Base-by-base conservation (phyloP, 2,888 invertebrate species). In the Caenorhabditis afra region DNA sequence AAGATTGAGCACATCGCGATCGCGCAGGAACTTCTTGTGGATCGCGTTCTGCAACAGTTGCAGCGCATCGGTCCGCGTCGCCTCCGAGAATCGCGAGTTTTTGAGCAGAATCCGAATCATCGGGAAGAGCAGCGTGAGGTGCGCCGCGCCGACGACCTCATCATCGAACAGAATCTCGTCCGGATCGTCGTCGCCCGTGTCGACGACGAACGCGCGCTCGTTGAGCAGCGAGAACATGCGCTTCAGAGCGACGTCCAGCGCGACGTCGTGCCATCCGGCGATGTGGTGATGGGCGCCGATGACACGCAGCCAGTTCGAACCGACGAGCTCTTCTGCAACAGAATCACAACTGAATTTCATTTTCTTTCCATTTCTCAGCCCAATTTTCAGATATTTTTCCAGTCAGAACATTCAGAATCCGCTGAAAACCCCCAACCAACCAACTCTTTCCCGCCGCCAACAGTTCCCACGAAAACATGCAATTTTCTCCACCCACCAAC, bases 271-370 rank as follows among this genome's bases (percentile, higher is more conserved):
- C 87, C 87, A 87, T 50, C 79, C 77, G 3, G 68, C 53, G 37
- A 81, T 76, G 12, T 81, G 62, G 73, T 82, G 80, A 12, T 82
- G 64, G 44, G 86, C 79, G n/a, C 82, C 86, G 16, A 87, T 66
- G 3, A 84, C 83, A 8, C 88, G 82, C 41, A 89, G 81, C 61
- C 86, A 83, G 11, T 79, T 66, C 67, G 83, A 83, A 18, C 84
- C 86, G 22, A 87, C 83, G 18, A 86, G 71, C 41, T 88, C 86
- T 58, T 85, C 87, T 87, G 66, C 41, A 78, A 79, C n/a, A n/a
- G n/a, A n/a, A n/a, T 5, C 29, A 29, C 3, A 29, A 29, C 3
- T 29, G 29, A 29, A 5, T 7, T 29, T 29, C 3, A 29, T n/a
- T n/a, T n/a, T n/a, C 11, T 37, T 37, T 37, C 37, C 11, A 37